Conservation (phyloP, 1,140 invertebrate species). For the Ephestia elutella region DNA sequence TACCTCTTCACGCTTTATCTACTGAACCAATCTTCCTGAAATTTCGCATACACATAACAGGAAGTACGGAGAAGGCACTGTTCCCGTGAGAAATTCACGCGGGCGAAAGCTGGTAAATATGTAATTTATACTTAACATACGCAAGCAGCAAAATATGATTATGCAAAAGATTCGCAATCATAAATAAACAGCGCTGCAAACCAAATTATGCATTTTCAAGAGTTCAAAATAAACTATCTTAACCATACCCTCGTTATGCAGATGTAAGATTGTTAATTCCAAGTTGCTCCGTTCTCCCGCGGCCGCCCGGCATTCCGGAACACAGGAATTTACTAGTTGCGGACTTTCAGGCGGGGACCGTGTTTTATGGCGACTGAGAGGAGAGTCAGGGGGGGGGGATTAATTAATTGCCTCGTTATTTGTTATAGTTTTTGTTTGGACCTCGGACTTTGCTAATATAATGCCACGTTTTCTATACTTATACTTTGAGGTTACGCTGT, state of each 20-base stretch:
- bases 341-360: background rate
- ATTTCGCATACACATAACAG: no score
- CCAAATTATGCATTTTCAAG: background rate
- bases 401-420: conserved; percentile 3
- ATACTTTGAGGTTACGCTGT: no score
- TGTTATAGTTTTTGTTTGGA: background rate
- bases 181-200: background rate
- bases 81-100: no score
- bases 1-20: no score
- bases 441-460: no score
- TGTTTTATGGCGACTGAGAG: background rate
- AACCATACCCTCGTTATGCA: background rate
- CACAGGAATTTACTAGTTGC: background rate
- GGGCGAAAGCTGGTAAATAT: no score
- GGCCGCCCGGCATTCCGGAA: background rate
- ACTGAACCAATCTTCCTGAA: no score
- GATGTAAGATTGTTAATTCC: background rate
- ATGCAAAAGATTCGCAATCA: no score
- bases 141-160: no score
- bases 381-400: background rate
- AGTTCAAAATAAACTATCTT: background rate
- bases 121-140: no score
- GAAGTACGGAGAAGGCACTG: no score
- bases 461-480: no score
- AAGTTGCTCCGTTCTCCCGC: background rate